Evolutionary conservation across 2,888 invertebrate species (phyloP).

Genomic region (Linnaemya tessellans): DNA sequence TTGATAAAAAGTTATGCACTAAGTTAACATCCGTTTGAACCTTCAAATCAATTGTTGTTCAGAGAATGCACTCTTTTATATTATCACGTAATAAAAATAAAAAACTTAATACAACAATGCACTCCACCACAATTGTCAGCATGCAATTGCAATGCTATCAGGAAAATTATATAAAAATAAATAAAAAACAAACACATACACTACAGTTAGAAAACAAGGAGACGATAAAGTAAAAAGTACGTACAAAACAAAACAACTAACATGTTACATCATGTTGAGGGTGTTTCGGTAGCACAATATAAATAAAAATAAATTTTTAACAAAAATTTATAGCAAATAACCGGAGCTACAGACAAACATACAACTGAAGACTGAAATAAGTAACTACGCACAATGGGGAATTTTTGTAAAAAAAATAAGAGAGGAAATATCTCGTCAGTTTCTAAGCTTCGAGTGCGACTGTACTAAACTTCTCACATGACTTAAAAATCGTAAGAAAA

Average conservation of each 20-base stretch:
- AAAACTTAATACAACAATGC: background rate
- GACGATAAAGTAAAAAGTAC: conserved; percentile 16
- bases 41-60: background rate
- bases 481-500: no score
- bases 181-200: background rate
- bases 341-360: conserved; percentile 4
- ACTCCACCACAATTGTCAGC: conserved; percentile 50
- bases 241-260: conserved; percentile 18
- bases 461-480: no score
- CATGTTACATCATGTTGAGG: conserved; percentile 51
- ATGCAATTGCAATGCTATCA: conserved; percentile 45
- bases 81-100: background rate
- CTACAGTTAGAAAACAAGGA: conserved; percentile 6
- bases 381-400: conserved; percentile 1
- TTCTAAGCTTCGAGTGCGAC: no score
- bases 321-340: conserved; percentile 47
- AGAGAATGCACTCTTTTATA: conserved; percentile 26
- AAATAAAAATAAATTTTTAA: conserved; percentile 37
- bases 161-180: background rate
- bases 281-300: conserved; percentile 35
- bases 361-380: conserved; percentile 12
- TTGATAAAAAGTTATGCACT: no score
- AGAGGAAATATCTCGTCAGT: no score
- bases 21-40: background rate
- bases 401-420: no score